Conservation (phyloP, 2,113 vertebrate species). For the Dasyprocta punctata region DNA sequence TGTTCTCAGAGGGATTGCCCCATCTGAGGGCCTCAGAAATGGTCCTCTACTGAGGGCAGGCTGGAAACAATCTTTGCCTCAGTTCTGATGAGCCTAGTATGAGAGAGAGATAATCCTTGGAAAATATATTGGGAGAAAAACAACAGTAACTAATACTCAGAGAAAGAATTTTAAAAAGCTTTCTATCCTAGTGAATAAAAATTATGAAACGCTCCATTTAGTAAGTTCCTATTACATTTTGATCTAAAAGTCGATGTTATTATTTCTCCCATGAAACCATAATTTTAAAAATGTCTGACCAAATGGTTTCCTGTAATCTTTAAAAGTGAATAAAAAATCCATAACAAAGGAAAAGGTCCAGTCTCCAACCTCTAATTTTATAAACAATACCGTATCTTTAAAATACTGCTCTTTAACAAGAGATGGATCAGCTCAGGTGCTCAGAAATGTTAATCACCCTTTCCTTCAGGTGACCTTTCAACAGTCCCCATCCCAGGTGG, state of each 20-base stretch:
- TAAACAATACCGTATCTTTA: slow-evolving; percentile 30
- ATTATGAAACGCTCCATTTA: not conserved
- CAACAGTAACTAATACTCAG: slow-evolving; percentile 4
- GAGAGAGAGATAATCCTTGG: not conserved
- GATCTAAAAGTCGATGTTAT: slow-evolving; percentile 45
- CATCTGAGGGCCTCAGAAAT: not conserved
- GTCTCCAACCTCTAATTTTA: slow-evolving; percentile 39
- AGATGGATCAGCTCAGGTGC: not conserved
- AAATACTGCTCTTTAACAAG: slow-evolving; percentile 9
- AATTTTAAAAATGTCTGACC: slow-evolving; percentile 44
- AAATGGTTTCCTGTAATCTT: slow-evolving; percentile 56
- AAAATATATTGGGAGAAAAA: slow-evolving; percentile 10
- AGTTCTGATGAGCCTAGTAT: not conserved
- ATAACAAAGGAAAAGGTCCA: slow-evolving; percentile 36
- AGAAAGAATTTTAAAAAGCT: slow-evolving; percentile 24
- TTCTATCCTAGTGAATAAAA: not conserved
- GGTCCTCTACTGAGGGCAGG: no score
- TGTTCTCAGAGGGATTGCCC: not conserved
- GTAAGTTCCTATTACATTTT: not conserved
- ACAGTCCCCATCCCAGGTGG: not conserved
- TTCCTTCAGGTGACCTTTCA: slow-evolving; percentile 38
- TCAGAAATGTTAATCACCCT: slow-evolving; percentile 23
- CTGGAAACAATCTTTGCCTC: not conserved
- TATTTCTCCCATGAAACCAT: slow-evolving; percentile 39
- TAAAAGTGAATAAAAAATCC: slow-evolving; percentile 32